phyloP scores from a whole-genome alignment of 2,888 invertebrate genomes.

The Drosophila austrosaltans region DNA sequence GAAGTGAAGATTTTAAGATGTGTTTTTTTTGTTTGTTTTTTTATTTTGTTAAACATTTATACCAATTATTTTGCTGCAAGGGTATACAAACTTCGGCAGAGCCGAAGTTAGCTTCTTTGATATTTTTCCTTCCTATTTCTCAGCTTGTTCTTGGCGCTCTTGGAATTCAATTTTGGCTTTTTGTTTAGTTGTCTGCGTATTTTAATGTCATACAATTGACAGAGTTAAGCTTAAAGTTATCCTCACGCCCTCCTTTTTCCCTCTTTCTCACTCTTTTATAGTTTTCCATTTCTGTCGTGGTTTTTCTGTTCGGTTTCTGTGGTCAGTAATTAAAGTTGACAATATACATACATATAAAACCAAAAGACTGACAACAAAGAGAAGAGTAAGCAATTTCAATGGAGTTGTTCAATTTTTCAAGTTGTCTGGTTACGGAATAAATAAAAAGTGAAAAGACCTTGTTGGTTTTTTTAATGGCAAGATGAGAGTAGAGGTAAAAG shows the following conservation, averaged over 20 bases:
- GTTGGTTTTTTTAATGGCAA: background rate
- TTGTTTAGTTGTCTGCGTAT: constrained; percentile 62
- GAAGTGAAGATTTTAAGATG: no score
- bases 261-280: constrained; percentile 17
- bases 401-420: constrained; percentile 40
- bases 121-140: background rate
- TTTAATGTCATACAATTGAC: constrained; percentile 73
- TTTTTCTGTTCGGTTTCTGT: constrained; percentile 49
- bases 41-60: no score
- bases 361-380: constrained; percentile 1
- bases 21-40: no score
- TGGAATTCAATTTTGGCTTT: constrained; percentile 67
- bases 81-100: no score
- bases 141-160: constrained; percentile 39
- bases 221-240: constrained; percentile 60
- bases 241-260: background rate
- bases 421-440: constrained; percentile 24
- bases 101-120: no score
- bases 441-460: background rate
- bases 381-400: constrained; percentile 41
- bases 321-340: constrained; percentile 71
- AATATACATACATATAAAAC: constrained; percentile 48
- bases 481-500: background rate
- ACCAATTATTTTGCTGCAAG: no score
- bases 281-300: background rate